Evolutionary conservation across 2,888 invertebrate genomes (phyloP).

Genomic region (Pristionchus entomophagus): DNA sequence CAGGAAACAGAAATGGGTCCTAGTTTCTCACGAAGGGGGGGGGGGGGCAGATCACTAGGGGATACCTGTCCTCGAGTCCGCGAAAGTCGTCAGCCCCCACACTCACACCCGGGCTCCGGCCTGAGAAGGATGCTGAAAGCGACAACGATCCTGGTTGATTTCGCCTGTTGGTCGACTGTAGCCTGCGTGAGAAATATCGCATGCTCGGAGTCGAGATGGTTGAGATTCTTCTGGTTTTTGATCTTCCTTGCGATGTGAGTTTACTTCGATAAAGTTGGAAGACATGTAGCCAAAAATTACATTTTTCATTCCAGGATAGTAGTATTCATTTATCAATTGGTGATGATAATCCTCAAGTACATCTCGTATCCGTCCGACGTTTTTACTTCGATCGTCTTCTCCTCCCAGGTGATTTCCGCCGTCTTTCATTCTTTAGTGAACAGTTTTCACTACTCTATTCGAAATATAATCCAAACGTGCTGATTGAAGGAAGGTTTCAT

Average conservation of each 20-base stretch:
- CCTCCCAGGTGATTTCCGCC: slow-evolving; percentile 2
- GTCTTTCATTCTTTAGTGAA: too few species aligned
- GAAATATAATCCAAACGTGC: too few species aligned
- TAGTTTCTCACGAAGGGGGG: background rate
- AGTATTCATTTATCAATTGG: background rate
- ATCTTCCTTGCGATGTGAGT: slow-evolving; percentile 33
- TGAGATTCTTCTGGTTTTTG: slow-evolving; percentile 23
- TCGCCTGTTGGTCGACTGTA: slow-evolving; percentile 35
- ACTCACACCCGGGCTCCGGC: background rate
- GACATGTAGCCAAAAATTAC: too few species aligned
- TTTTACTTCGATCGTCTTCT: slow-evolving; percentile 7
- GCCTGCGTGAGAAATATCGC: slow-evolving; percentile 37
- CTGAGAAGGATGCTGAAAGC: background rate
- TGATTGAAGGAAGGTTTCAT: too few species aligned
- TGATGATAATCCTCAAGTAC: slow-evolving; percentile 10
- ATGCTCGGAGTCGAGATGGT: background rate
- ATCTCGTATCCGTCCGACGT: background rate
- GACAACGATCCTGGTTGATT: slow-evolving; percentile 19
- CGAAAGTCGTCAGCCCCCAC: background rate
- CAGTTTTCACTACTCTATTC: too few species aligned
- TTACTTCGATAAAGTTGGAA: background rate
- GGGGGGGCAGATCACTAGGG: background rate
- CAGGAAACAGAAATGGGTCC: too few species aligned
- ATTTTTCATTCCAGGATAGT: background rate
- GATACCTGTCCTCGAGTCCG: background rate